These are phyloP conservation scores for Mythimna vitellina DNA, from an alignment of 2,888 invertebrate species.

Conservation along the genomic window DNA sequence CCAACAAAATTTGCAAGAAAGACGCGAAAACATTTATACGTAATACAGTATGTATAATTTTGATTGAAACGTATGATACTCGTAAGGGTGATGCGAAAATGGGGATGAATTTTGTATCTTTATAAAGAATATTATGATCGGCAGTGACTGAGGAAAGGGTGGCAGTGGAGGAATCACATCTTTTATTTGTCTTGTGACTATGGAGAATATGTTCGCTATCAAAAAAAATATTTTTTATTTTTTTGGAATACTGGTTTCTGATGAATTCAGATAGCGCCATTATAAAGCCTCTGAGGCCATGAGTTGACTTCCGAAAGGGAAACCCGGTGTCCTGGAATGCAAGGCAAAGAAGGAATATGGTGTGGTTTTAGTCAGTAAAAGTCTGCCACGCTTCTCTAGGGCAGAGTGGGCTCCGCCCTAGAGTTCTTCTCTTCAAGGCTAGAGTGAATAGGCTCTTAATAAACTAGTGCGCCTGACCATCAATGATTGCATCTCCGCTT, in stretches of 20 bases:
- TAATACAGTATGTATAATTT: conserved; percentile 62
- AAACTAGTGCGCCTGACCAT: no score
- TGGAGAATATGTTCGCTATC: not conserved
- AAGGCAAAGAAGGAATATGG: no score
- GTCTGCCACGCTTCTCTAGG: no score
- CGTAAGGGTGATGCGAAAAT: conserved; percentile 54
- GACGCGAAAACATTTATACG: conserved; percentile 48
- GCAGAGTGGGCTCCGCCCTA: no score
- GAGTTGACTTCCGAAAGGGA: no score
- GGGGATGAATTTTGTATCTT: conserved; percentile 58
- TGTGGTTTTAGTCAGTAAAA: no score
- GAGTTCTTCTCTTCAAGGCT: no score
- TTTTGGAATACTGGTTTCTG: no score
- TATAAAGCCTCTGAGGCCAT: not conserved
- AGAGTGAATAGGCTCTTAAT: no score
- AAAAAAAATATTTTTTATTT: conserved; percentile 3
- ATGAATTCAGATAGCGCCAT: not conserved
- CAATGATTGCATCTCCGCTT: no score
- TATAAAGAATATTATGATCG: conserved; percentile 62
- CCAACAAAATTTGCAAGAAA: conserved; percentile 67
- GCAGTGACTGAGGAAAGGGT: conserved; percentile 44
- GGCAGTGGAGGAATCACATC: conserved; percentile 33
- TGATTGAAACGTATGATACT: conserved; percentile 68
- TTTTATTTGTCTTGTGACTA: conserved; percentile 9
- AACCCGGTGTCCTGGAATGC: no score